Base-by-base conservation (phyloP, 2,113 vertebrate genomes). In the Odocoileus virginianus region DNA sequence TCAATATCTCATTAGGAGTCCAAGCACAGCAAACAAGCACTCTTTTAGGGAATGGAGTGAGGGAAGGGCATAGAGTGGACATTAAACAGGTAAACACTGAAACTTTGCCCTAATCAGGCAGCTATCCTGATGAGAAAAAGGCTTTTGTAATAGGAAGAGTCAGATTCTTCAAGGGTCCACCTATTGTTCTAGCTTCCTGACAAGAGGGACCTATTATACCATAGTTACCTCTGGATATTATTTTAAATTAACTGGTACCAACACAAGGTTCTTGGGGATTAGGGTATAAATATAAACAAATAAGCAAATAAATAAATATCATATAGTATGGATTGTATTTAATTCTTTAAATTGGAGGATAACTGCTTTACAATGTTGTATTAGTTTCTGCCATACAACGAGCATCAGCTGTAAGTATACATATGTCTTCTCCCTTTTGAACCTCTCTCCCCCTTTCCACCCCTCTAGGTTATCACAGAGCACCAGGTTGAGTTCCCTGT, bases 1-100 rank as follows among this genome's bases (percentile, higher is more conserved):
- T 94, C 76, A 95, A 76, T 94, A 95, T 89, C 74, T 92, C 85
- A 95, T 95, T 95, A 97, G 27, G 6, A 21, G 25, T 43, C 85
- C 23, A 86, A 96, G 86, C 4, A 88, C 11, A 95, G 64, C 36
- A 89, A 96, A 96, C 23, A 2, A 23, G 25, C 11, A 60, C 23
- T 97, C 1, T 92, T 55, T 57, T n/a, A 55, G 19, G 23, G 28
- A 95, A 19, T 15, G 15, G 25, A 64, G 25, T 13, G 28, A 5
- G 23, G 25, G 33, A 45, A 76, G 36, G 36, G 27, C 7, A 91
- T 6, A 87, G 74, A 88, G 8, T 91, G 30, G 52, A 5, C 82
- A 83, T 71, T 87, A 45, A 78, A 94, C 15, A 14, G 11, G 8
- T 92, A 67, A 94, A 58, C 28, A 78, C 82, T 43, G 45, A 95